phyloP scores from a whole-genome alignment of 2,888 invertebrate genomes.

The Drosophila limbata region DNA sequence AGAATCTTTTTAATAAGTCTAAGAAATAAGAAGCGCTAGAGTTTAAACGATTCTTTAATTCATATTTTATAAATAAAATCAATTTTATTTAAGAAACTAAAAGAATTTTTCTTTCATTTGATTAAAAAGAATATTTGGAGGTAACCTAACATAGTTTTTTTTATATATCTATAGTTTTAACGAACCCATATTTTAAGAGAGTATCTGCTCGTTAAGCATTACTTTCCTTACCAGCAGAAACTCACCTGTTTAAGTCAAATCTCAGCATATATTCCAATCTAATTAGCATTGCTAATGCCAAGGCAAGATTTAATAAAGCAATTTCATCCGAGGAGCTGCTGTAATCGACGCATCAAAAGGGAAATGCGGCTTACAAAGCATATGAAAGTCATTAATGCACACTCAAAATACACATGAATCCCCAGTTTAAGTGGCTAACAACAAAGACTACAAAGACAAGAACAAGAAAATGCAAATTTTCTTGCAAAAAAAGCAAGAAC shows the following conservation, averaged over 20 bases:
- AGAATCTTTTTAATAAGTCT: too few relatives aligned
- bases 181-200: background rate
- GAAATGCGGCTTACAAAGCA: background rate
- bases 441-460: conserved; percentile 1
- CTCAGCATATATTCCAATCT: conserved; percentile 4
- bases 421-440: conserved; percentile 24
- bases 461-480: conserved; percentile 31
- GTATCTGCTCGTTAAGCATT: background rate
- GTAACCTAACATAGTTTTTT: too few relatives aligned
- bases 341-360: conserved; percentile 14
- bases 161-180: too few relatives aligned
- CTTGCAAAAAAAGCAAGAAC: conserved; percentile 16
- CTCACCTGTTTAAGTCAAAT: background rate
- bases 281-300: conserved; percentile 13
- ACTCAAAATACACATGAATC: background rate
- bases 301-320: conserved; percentile 13
- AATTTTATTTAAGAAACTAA: too few relatives aligned
- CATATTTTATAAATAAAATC: too few relatives aligned
- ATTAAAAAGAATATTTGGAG: too few relatives aligned
- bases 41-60: too few relatives aligned
- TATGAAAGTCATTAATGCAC: conserved; percentile 16
- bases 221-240: background rate
- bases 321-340: conserved; percentile 7
- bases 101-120: too few relatives aligned
- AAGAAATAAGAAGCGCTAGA: too few relatives aligned